A percentile compares a stretch with the other conserved stretches of the same genome.
These are phyloP conservation scores for Erebia ligea DNA, from an alignment of 2,888 invertebrate species.

Conservation along the genomic window DNA sequence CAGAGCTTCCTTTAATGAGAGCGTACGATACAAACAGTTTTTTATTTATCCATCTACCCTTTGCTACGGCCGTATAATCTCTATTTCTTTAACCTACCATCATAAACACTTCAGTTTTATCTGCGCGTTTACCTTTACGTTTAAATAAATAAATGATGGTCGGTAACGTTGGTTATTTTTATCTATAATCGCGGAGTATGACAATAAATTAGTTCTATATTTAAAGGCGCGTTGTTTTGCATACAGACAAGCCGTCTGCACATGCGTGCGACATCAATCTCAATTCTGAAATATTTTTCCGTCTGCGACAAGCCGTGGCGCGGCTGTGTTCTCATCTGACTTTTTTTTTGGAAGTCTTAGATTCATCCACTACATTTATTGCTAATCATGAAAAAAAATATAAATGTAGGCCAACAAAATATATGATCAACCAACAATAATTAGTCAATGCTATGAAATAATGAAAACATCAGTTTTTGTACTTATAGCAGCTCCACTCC, in stretches of 20 bases:
- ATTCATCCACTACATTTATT: background rate
- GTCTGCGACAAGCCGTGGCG: constrained; percentile 55
- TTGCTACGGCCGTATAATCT: constrained; percentile 45
- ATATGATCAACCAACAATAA: no score
- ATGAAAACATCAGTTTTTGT: no score
- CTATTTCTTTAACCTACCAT: constrained; percentile 47
- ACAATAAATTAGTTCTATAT: constrained; percentile 82
- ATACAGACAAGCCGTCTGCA: constrained; percentile 79
- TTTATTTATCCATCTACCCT: constrained; percentile 41
- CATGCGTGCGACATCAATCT: constrained; percentile 82
- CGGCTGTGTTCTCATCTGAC: constrained; percentile 26
- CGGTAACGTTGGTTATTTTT: constrained; percentile 74
- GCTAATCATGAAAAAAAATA: no score
- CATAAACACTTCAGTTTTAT: constrained; percentile 52
- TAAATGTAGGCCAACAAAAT: no score
- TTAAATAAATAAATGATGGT: constrained; percentile 66
- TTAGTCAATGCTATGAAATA: no score
- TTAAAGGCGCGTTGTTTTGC: constrained; percentile 79
- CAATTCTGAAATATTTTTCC: constrained; percentile 82
- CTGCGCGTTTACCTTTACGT: constrained; percentile 48
- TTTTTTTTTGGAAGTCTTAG: constrained; percentile 9
- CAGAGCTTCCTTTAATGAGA: constrained; percentile 36
- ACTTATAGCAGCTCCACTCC: no score
- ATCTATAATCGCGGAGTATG: constrained; percentile 81
- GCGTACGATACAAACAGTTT: constrained; percentile 38